Conservation (phyloP, 1,140 invertebrate genomes). For the Zophobas atratus region DNA sequence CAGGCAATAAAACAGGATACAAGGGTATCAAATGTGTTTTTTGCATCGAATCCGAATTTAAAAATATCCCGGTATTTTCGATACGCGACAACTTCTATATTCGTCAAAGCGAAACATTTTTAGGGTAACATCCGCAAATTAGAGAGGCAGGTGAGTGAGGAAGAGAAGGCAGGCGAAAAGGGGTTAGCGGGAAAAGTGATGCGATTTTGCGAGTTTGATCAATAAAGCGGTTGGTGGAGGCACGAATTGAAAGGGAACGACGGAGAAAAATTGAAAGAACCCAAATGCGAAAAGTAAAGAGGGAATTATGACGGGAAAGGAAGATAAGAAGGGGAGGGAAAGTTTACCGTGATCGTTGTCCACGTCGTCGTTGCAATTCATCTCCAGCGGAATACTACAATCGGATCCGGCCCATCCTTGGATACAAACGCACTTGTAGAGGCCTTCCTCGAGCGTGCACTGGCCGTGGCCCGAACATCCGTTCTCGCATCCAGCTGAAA, state of each 20-base stretch:
- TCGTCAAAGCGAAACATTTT: constrained; percentile 6
- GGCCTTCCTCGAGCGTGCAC: constrained; percentile 88
- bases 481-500: constrained; percentile 93
- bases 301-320: constrained; percentile 1
- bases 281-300: not conserved
- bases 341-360: constrained; percentile 96
- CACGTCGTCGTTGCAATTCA: constrained; percentile 92
- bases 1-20: constrained; percentile 31
- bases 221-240: constrained; percentile 6
- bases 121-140: not conserved
- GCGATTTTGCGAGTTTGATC: constrained; percentile 27
- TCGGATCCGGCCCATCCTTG: constrained; percentile 93
- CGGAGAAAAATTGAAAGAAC: not conserved
- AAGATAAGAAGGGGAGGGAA: not conserved
- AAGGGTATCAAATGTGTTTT: constrained; percentile 24
- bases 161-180: not conserved
- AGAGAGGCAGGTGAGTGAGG: not conserved
- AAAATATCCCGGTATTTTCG: constrained; percentile 1
- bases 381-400: constrained; percentile 92
- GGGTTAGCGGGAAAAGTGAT: constrained; percentile 8
- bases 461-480: constrained; percentile 93
- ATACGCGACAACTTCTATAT: not conserved
- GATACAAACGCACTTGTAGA: constrained; percentile 93
- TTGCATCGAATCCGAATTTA: constrained; percentile 21
- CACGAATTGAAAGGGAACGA: not conserved